Base-by-base conservation (phyloP, 2,888 invertebrate genomes). In the Agonum fuliginosum region DNA sequence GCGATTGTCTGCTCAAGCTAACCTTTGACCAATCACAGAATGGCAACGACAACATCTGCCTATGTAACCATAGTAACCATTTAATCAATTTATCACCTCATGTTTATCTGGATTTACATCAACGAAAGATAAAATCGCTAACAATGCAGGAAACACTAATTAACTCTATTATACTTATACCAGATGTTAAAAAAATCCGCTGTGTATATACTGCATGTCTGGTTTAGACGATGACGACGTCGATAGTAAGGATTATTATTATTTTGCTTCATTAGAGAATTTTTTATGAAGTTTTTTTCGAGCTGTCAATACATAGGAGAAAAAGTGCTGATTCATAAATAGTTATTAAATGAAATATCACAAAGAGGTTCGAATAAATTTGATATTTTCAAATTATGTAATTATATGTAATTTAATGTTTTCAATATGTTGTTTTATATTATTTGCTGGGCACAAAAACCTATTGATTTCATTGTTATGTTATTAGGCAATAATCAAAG, bases 391-490 rank as follows among this genome's bases (percentile, higher is more conserved):
- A 67, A 67, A 67, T 67, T 41, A 20, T 37, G 41, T 67, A 67
- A 67, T 67, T 20, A 67, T 67, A 10, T 37, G 20, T 67, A 67
- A 67, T 67, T 67, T 67, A n/a, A 67, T 67, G 37, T 67, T 67
- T 22, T 22, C 1, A 19, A 41, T 65, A 65, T 58, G 37, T 10
- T 51, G 51, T 22, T 20, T 20, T 43, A 43, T 51, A 10, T 51
- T 43, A n/a, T 43, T n/a, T 8, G 20, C 22, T 54, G n/a, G 4
- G 22, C 3, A 43, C n/a, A 41, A 67, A 67, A 41, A 41, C 8
- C 22, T 62, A 62, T 62, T 62, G 58, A 62, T 62, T 62, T 62
- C 17, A 24, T 62, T 62, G 17, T 46, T 1, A 6, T 37, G 3
- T 1, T 37, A 37, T 37, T 37, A 37, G n/a, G 8, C 37, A 3